Evolutionary conservation across 2,888 invertebrate species (phyloP).

Genomic region (Dasypolia templi): DNA sequence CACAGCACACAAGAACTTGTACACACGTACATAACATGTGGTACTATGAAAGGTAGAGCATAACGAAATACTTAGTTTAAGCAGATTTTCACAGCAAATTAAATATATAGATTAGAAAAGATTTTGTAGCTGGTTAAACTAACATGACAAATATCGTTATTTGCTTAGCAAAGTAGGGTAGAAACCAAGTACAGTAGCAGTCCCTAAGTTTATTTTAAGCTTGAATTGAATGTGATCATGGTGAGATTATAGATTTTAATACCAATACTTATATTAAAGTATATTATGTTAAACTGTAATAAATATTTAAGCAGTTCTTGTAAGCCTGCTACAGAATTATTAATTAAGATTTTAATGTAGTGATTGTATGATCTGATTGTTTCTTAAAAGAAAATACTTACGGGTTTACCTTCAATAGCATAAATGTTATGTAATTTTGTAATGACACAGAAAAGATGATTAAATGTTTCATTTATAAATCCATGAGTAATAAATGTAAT

Average conservation of each 20-base stretch:
- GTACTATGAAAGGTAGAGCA: background rate
- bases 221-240: constrained; percentile 10
- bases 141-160: background rate
- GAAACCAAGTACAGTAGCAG: background rate
- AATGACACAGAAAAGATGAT: constrained; percentile 15
- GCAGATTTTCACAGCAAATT: too few relatives aligned
- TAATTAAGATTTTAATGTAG: background rate
- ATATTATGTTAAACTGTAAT: background rate
- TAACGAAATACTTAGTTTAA: background rate
- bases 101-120: background rate
- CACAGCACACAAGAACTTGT: background rate
- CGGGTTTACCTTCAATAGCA: background rate
- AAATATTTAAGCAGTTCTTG: too few relatives aligned
- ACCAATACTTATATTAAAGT: background rate
- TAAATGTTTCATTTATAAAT: constrained; percentile 24
- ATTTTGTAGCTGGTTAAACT: background rate
- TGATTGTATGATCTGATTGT: constrained; percentile 8
- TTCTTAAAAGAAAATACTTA: constrained; percentile 14
- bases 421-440: constrained; percentile 42
- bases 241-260: constrained; percentile 23
- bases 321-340: background rate
- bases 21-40: background rate
- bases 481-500: constrained; percentile 42
- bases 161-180: background rate
- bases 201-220: constrained; percentile 1